These are phyloP conservation scores for Notechis scutatus DNA, from an alignment of 2,113 vertebrate genomes.

Conservation along the genomic window DNA sequence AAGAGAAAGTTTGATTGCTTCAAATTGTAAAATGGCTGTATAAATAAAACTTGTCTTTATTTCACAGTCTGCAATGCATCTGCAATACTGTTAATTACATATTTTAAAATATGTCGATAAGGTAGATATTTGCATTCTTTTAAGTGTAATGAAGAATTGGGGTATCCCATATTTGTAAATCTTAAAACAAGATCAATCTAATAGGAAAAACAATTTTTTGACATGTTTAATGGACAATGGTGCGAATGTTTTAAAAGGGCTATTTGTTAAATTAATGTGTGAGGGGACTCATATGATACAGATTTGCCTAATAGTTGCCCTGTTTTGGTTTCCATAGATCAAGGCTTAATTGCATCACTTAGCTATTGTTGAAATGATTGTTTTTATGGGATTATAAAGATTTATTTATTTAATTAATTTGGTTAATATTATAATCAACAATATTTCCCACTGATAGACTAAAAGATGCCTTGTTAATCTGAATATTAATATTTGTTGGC, in stretches of 20 bases:
- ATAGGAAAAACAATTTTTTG: not conserved
- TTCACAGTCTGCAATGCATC: not conserved
- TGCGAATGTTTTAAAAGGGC: not conserved
- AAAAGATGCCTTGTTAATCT: slow-evolving; percentile 16
- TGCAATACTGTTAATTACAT: not conserved
- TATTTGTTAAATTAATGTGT: not conserved
- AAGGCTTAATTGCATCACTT: not conserved
- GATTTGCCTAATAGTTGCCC: not conserved
- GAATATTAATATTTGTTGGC: slow-evolving; percentile 35
- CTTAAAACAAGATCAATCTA: not conserved
- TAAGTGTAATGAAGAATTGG: not conserved
- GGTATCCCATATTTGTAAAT: not conserved
- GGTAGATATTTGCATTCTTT: not conserved
- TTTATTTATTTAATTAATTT: not conserved
- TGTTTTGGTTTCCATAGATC: not conserved
- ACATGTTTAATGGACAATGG: not conserved
- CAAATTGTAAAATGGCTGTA: not conserved
- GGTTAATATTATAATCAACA: not conserved
- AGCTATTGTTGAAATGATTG: not conserved
- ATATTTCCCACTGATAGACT: not conserved
- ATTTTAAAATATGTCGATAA: not conserved
- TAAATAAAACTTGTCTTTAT: not conserved
- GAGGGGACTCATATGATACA: not conserved
- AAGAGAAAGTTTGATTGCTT: not conserved
- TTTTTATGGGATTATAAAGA: not conserved